Evolutionary conservation across 2,888 invertebrate genomes (phyloP), one percentile per base, ranked within the genome.

Genomic region (Polyommatus iphigenia): DNA sequence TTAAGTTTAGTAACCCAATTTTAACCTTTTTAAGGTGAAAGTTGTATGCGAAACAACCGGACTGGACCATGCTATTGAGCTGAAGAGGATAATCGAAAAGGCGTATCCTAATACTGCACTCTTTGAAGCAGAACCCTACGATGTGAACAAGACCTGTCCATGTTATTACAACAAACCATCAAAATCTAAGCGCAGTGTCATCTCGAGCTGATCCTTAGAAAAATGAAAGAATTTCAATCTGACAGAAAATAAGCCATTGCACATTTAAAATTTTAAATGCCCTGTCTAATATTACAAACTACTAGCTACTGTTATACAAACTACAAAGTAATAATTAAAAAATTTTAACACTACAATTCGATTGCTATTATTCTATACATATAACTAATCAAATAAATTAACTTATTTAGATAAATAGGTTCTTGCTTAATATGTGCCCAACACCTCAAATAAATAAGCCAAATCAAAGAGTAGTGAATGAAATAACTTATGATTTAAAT

Each of bases 11-110:
- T 7, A 13, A 3, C 10, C 46, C 46, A 46, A 50, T 71, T 29
- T 77, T 1, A 13, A 62, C 29, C 59, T 76, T 80, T 88, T 87
- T 79, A 89, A 97, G 97, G 96, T 98, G 18, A 97, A 96, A 90
- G 95, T 98, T 32, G 96, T 98, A 0, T 97, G 96, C 84, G 98
- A 98, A 90, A 97, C 98, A 0, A 95, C 96, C 81, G 97, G 97
- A 85, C 94, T 96, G 86, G 95, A 96, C 1, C 98, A 99, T 87
- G 96, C 96, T 7, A 82, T 92, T 83, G 95, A 87, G 81, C 82
- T 94, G 67, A 93, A 93, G 80, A 88, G 89, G 80, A 83, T 87
- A 0, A 83, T 93, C 67, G 92, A 93, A 80, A 82, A 81, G 78
- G 88, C 88, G 4, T 93, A 93, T 79, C 89, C 91, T 6, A 82